phyloP scores from a whole-genome alignment of 2,888 invertebrate species.

The Rhaphigaster nebulosa region DNA sequence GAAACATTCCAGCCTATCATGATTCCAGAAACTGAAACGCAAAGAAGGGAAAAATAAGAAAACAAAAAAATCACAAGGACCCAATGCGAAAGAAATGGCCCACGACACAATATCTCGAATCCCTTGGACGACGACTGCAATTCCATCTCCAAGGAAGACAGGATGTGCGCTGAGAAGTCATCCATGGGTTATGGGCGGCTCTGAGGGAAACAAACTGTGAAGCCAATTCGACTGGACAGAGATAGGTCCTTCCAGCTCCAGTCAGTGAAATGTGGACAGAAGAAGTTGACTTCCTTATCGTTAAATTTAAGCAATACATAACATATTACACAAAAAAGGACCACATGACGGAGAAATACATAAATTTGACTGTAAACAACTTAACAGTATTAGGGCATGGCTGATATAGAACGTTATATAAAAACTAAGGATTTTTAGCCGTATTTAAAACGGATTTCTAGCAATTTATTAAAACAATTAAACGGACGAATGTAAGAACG shows the following conservation, averaged over 20 bases:
- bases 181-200: neutral
- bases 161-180: neutral
- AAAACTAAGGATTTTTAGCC: too few relatives aligned
- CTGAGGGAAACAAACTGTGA: constrained; percentile 14
- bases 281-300: neutral
- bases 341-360: too few relatives aligned
- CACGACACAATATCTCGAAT: neutral
- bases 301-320: too few relatives aligned
- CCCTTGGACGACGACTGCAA: neutral
- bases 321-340: too few relatives aligned
- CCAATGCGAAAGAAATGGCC: neutral
- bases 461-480: too few relatives aligned
- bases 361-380: too few relatives aligned
- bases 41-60: neutral
- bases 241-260: neutral
- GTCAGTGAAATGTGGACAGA: neutral
- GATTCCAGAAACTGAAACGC: too few relatives aligned
- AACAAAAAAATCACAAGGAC: neutral
- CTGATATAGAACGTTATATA: too few relatives aligned
- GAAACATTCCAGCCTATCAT: too few relatives aligned
- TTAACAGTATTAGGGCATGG: too few relatives aligned
- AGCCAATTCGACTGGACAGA: neutral
- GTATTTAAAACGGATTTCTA: too few relatives aligned
- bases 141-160: neutral
- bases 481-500: too few relatives aligned